Percentiles rank a stretch among this genome's conserved stretches.
These are phyloP conservation scores for Morpho helenor DNA, from an alignment of 2,888 invertebrate species.

Conservation along the genomic window DNA sequence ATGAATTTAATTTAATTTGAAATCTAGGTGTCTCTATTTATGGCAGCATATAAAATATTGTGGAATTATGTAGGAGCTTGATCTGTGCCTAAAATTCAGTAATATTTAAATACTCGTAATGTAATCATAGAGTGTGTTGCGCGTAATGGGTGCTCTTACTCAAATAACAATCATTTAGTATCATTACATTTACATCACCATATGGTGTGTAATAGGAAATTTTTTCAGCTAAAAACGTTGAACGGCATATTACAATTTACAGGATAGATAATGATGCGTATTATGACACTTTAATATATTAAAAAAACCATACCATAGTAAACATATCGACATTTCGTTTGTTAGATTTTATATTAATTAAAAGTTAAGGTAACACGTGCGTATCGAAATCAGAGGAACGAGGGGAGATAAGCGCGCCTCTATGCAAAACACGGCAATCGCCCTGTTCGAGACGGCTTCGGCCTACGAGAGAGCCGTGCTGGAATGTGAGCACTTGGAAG, in stretches of 20 bases:
- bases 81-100: no score
- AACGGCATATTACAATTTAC: no score
- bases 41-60: no score
- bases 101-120: no score
- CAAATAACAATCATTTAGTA: neutral
- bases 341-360: constrained; percentile 32
- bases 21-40: no score
- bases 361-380: constrained; percentile 37
- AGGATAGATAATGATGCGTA: no score
- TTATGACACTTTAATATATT: no score
- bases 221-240: no score
- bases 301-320: constrained; percentile 60
- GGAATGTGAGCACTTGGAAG: constrained; percentile 72
- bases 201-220: neutral
- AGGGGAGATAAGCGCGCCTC: constrained; percentile 54
- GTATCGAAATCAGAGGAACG: constrained; percentile 45
- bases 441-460: constrained; percentile 68
- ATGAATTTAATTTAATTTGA: no score
- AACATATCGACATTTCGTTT: constrained; percentile 35
- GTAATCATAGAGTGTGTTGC: constrained; percentile 3
- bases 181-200: constrained; percentile 6
- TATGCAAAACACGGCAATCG: constrained; percentile 76
- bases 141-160: constrained; percentile 3
- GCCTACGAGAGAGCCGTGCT: constrained; percentile 68
- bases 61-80: no score